Base-by-base conservation (phyloP, 2,888 invertebrate species). In the Xylophagus ater region DNA sequence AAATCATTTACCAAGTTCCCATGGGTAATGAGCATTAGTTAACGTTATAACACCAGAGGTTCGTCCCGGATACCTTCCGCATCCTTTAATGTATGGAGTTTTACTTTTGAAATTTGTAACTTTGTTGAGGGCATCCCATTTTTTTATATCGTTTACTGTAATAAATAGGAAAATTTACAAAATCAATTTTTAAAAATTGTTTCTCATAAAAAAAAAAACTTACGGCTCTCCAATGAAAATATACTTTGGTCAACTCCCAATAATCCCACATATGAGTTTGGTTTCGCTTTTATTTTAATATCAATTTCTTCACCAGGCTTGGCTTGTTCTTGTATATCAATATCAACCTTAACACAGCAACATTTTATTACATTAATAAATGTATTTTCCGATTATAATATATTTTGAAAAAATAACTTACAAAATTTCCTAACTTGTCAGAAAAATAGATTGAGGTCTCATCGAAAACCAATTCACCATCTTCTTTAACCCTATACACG, bases 391-490 rank as follows among this genome's bases (percentile, higher is more conserved):
- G n/a, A n/a, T n/a, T n/a, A n/a, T n/a, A n/a, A n/a, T n/a, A n/a
- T n/a, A n/a, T n/a, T n/a, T n/a, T n/a, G n/a, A n/a, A n/a, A n/a
- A n/a, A n/a, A n/a, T n/a, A n/a, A n/a, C n/a, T n/a, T n/a, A n/a
- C n/a, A n/a, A n/a, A n/a, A n/a, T n/a, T n/a, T n/a, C n/a, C n/a
- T n/a, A n/a, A n/a, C n/a, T n/a, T n/a, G n/a, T n/a, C n/a, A n/a
- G n/a, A n/a, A n/a, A 83, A 73, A 48, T 85, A 79, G 40, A 89
- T 78, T 49, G 82, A 80, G n/a, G 88, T 65, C 4, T 89, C 81
- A 54, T 93, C 85, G 1, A 89, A 84, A n/a, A 89, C 74, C 31
- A 88, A 67, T 57, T 89, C 81, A 4, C 81, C 78, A 50, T 79
- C 75, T 3, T 48, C 37, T n/a, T n/a, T n/a, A n/a, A n/a, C n/a